Evolutionary conservation across 1,140 invertebrate species (phyloP).

Genomic region (Ridgeia piscesae): DNA sequence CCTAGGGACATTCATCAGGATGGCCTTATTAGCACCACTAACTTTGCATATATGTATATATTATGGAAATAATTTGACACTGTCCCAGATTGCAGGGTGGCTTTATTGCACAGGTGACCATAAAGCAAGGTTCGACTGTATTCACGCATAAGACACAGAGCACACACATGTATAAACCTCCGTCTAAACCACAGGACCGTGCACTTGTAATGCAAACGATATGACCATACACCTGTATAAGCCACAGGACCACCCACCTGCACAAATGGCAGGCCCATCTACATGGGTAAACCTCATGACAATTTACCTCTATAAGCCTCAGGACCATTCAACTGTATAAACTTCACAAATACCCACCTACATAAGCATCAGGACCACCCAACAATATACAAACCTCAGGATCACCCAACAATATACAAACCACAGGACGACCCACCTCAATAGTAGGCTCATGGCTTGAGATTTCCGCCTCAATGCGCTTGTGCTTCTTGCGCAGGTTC

Average conservation of each 20-base stretch:
- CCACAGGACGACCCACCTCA: constrained; percentile 60
- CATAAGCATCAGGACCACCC: neutral
- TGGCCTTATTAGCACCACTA: no score
- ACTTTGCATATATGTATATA: no score
- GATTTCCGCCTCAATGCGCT: constrained; percentile 92
- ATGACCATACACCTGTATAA: neutral
- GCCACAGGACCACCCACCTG: neutral
- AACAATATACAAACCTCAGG: neutral
- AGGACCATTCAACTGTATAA: neutral
- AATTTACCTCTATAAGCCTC: neutral
- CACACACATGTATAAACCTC: neutral
- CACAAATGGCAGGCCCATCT: neutral
- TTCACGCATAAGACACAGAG: no score
- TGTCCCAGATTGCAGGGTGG: no score
- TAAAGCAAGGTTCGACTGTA: no score
- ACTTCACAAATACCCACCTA: neutral
- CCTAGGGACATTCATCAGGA: no score
- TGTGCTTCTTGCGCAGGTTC: constrained; percentile 98
- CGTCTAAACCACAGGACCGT: neutral
- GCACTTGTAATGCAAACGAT: neutral
- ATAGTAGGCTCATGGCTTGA: constrained; percentile 96
- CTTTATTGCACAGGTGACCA: no score
- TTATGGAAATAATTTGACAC: no score
- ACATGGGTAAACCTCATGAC: neutral
- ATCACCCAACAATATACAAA: neutral